Percentiles rank a stretch among this genome's conserved stretches.
phyloP scores from a whole-genome alignment of 2,888 invertebrate genomes.

The Mantis religiosa region DNA sequence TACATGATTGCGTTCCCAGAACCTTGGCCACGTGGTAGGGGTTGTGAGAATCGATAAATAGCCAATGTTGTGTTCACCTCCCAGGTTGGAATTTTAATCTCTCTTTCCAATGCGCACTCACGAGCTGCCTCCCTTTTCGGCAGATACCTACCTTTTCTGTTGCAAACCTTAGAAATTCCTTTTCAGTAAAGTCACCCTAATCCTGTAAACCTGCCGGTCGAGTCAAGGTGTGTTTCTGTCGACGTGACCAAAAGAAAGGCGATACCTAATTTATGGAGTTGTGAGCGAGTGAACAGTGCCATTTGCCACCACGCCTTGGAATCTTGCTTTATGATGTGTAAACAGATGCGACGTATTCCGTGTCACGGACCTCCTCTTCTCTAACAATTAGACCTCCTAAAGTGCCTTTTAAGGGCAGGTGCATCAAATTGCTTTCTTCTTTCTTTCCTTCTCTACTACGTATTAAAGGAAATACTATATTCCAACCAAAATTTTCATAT shows the following conservation, averaged over 20 bases:
- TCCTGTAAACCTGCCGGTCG: neutral
- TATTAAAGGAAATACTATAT: no score
- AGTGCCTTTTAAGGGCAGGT: no score
- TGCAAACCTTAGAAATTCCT: neutral
- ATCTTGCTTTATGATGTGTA: neutral
- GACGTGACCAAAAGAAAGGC: neutral
- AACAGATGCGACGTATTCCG: neutral
- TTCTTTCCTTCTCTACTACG: no score
- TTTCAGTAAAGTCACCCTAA: neutral
- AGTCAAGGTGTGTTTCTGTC: neutral
- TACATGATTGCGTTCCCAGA: no score
- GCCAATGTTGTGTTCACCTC: neutral
- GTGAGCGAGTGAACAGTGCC: neutral
- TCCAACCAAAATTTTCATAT: no score
- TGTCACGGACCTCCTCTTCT: neutral
- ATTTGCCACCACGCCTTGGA: neutral
- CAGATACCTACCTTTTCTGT: neutral
- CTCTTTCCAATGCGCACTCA: neutral
- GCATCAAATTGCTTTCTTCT: no score
- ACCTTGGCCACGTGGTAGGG: neutral
- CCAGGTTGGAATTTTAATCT: neutral
- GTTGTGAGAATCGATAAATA: neutral
- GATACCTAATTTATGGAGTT: neutral
- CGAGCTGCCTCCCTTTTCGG: neutral
- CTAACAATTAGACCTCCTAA: neutral